Base-by-base conservation (phyloP, 2,797 vertebrate genomes). In the Microhierax caerulescens region DNA sequence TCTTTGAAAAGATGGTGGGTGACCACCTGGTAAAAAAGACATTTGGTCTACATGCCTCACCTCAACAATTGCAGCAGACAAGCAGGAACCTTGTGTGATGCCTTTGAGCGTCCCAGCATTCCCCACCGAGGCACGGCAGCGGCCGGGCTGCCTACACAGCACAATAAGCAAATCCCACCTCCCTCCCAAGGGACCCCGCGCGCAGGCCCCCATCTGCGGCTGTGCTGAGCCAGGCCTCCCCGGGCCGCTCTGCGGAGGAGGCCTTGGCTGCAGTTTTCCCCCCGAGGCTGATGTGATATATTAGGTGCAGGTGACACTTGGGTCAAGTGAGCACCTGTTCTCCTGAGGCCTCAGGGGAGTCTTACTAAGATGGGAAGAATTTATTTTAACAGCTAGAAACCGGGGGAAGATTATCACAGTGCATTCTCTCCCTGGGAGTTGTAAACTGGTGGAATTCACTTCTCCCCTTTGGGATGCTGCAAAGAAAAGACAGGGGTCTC, bases 281-380 rank as follows among this genome's bases (percentile, higher is more conserved):
- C 95, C 96, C 82, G 3, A 94, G 98, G 98, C 97, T 81, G 95
- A 73, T 89, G 91, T 96, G 96, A 98, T 98, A 88, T 90, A 98
- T 97, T 95, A 97, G 96, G 91, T 70, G 65, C 90, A 96, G 96
- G 97, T 98, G 97, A 98, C 93, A 93, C 63, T 80, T 22, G 32
- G 97, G 98, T 97, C 96, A 97, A 97, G 94, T 94, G 88, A 98
- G 96, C 98, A 98, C 98, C 98, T 98, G 98, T 97, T 98, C 95
- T 95, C 76, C 90, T 8, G 45, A 57, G 91, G 97, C 98, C 96
- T 95, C 74, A 2, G 93, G 98, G 98, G 98, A 97, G 45, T 34
- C 92, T 97, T 91, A 75, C 96, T 93, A 97, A 97, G 93, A 84
- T 50, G 84, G 93, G 96, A 97, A 95, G 97, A 98, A 98, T 98